Conservation (phyloP, 2,888 invertebrate species). For the Rotaria magnacalcarata region DNA sequence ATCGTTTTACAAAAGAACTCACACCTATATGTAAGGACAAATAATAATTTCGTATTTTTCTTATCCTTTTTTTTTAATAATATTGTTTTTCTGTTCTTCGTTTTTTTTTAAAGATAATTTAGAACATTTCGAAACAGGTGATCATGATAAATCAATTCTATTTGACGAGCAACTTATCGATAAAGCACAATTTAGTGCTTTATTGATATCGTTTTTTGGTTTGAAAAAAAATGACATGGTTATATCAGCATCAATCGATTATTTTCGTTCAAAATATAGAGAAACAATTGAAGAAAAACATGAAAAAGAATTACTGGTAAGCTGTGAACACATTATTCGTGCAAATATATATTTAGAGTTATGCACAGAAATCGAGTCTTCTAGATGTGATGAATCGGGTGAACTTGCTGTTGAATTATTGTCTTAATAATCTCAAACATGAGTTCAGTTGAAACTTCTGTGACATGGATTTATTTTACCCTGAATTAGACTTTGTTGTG, state of each 20-base stretch:
- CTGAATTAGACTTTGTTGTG: too few species aligned
- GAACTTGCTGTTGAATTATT: too few species aligned
- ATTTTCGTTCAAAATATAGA: not conserved
- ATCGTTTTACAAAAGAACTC: not conserved
- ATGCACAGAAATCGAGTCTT: too few species aligned
- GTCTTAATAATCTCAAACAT: too few species aligned
- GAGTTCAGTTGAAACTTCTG: too few species aligned
- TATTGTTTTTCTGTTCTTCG: not conserved
- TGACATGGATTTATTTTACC: too few species aligned
- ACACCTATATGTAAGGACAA: not conserved
- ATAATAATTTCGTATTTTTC: too few species aligned
- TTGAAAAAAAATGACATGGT: not conserved
- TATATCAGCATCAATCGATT: not conserved
- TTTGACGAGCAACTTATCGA: not conserved
- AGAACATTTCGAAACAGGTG: not conserved
- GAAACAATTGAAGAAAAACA: not conserved
- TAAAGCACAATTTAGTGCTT: conserved; percentile 19
- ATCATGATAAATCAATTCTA: not conserved
- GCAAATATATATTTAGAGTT: too few species aligned
- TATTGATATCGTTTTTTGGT: conserved; percentile 12
- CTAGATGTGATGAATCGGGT: too few species aligned
- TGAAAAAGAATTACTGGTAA: not conserved
- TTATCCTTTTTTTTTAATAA: not conserved
- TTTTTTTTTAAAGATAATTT: not conserved
- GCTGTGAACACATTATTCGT: too few species aligned